A percentile compares a stretch with the other conserved stretches of the same genome.
Conservation (phyloP, 2,113 vertebrate species). For the Lepisosteus oculatus region DNA sequence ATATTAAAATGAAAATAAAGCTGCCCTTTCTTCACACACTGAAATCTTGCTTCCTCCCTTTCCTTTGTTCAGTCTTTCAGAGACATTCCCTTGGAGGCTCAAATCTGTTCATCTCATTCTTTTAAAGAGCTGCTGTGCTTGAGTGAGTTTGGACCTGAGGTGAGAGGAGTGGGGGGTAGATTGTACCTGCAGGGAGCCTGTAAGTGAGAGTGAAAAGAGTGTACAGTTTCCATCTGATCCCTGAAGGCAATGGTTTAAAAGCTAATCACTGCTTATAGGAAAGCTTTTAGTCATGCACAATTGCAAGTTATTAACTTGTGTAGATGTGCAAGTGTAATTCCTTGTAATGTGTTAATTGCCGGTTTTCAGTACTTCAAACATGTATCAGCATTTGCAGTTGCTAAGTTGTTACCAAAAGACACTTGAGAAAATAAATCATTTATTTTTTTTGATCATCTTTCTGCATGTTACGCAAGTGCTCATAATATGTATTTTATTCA, state of each 20-base stretch:
- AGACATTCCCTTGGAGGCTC: constrained; percentile 16
- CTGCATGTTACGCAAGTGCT: too few species aligned
- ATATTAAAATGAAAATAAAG: too few species aligned
- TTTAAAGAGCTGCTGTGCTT: constrained; percentile 25
- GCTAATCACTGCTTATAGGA: constrained; percentile 3
- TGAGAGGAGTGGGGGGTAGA: constrained; percentile 7
- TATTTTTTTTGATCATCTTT: too few species aligned
- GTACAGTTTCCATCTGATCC: neutral
- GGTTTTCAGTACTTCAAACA: too few species aligned
- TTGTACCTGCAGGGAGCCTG: constrained; percentile 20
- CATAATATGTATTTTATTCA: too few species aligned
- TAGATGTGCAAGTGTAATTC: neutral
- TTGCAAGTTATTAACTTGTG: constrained; percentile 18
- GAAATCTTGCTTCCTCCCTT: neutral
- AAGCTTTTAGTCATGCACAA: constrained; percentile 14
- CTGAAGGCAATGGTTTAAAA: neutral
- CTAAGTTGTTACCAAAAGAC: too few species aligned
- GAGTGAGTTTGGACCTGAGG: constrained; percentile 23
- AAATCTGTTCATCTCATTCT: constrained; percentile 21
- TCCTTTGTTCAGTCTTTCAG: constrained; percentile 1
- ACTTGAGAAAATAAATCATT: too few species aligned
- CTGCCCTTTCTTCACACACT: too few species aligned
- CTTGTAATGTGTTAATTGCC: neutral
- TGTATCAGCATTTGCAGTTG: too few species aligned
- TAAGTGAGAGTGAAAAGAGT: neutral